Evolutionary conservation across 1,140 invertebrate species (phyloP).

Genomic region (Eubasilissa regina): DNA sequence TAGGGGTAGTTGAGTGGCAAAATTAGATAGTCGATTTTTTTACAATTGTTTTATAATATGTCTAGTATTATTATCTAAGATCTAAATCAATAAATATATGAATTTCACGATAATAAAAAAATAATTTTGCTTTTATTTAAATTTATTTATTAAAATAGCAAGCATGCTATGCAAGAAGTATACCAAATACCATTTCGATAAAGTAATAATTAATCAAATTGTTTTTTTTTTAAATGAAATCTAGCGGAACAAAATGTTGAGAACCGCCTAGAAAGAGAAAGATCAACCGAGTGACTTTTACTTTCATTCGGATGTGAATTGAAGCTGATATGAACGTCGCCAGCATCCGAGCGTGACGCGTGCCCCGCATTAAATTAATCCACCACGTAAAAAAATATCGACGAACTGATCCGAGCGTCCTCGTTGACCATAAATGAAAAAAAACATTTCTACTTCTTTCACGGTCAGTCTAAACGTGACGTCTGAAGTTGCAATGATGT

Average conservation of each 20-base stretch:
- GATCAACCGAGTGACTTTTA: conserved; percentile 42
- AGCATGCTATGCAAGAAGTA: too few relatives aligned
- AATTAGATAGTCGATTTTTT: too few relatives aligned
- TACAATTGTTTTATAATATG: too few relatives aligned
- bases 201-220: not conserved
- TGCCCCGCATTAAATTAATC: not conserved
- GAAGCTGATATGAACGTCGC: conserved; percentile 17
- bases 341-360: not conserved
- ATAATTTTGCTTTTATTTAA: too few relatives aligned
- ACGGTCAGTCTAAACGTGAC: not conserved
- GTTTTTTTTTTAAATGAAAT: too few relatives aligned
- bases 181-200: too few relatives aligned
- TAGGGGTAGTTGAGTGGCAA: too few relatives aligned
- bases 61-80: too few relatives aligned
- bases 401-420: not conserved
- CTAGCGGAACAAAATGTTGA: conserved; percentile 10
- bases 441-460: too few relatives aligned
- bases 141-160: too few relatives aligned
- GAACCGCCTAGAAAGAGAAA: conserved; percentile 35
- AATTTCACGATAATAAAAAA: too few relatives aligned
- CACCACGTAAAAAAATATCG: not conserved
- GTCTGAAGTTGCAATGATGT: not conserved
- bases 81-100: too few relatives aligned
- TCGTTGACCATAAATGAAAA: not conserved
- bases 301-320: conserved; percentile 42